Percentiles rank a stretch among this genome's conserved stretches.
Evolutionary conservation across 1,140 invertebrate species (phyloP).

Genomic region (Drosophila parvula): DNA sequence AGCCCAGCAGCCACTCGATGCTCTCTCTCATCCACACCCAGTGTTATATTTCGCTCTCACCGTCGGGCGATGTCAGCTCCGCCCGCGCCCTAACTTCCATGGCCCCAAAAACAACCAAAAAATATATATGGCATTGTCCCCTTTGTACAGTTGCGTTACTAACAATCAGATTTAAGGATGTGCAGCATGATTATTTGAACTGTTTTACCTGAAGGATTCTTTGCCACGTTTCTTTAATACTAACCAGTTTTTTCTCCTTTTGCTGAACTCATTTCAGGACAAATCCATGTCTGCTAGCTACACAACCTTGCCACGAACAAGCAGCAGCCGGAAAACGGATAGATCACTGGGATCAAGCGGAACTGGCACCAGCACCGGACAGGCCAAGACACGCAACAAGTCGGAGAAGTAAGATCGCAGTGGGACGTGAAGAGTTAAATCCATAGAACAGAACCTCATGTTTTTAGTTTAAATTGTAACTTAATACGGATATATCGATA

Average conservation of each 20-base stretch:
- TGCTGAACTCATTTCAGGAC: slow-evolving; percentile 78
- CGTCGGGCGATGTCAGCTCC: slow-evolving; percentile 42
- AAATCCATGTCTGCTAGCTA: slow-evolving; percentile 85
- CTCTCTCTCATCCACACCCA: slow-evolving; percentile 49
- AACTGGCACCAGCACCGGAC: slow-evolving; percentile 25
- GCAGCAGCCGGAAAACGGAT: slow-evolving; percentile 84
- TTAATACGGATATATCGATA: slow-evolving; percentile 61
- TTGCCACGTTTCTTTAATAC: background rate
- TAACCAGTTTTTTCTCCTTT: slow-evolving; percentile 9
- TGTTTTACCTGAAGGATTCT: background rate
- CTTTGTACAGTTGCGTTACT: slow-evolving; percentile 67
- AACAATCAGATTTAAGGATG: slow-evolving; percentile 45
- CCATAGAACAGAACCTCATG: slow-evolving; percentile 64
- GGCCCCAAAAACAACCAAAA: slow-evolving; percentile 9
- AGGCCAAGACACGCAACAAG: slow-evolving; percentile 72
- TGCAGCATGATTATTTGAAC: slow-evolving; percentile 63
- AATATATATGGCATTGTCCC: slow-evolving; percentile 21
- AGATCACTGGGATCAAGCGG: slow-evolving; percentile 46
- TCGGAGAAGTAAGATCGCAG: slow-evolving; percentile 60
- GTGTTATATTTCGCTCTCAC: slow-evolving; percentile 48
- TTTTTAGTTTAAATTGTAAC: slow-evolving; percentile 77
- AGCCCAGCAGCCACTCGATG: slow-evolving; percentile 48
- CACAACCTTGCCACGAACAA: slow-evolving; percentile 86
- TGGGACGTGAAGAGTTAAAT: slow-evolving; percentile 18
- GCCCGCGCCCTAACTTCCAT: slow-evolving; percentile 40